phyloP scores from a whole-genome alignment of 2,888 invertebrate species.

The Cremastobaeus sp. region DNA sequence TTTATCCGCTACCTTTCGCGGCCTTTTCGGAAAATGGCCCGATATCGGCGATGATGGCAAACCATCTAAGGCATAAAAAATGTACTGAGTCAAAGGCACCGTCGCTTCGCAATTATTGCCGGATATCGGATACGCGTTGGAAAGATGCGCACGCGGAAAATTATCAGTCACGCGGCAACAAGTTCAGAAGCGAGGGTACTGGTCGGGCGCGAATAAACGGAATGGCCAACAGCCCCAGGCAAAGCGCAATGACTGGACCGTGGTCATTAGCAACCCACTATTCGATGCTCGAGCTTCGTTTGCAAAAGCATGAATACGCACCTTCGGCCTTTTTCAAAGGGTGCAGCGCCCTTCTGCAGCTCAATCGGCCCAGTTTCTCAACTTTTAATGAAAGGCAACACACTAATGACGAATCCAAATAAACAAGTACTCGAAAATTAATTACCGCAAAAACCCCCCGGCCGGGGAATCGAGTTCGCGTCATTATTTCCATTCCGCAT shows the following conservation, averaged over 20 bases:
- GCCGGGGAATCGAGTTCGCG: too few relatives aligned
- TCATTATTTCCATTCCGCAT: too few relatives aligned
- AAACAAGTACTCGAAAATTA: too few relatives aligned
- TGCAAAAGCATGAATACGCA: constrained; percentile 48
- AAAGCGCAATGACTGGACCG: constrained; percentile 49
- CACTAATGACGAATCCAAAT: constrained; percentile 16
- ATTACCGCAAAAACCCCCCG: too few relatives aligned
- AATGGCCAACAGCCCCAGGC: constrained; percentile 59
- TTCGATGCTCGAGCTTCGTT: constrained; percentile 54
- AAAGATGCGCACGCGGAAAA: constrained; percentile 53
- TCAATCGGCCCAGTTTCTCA: constrained; percentile 59
- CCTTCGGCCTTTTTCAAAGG: constrained; percentile 47
- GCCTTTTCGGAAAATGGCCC: too few relatives aligned
- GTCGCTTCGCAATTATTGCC: constrained; percentile 43
- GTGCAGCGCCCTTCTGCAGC: constrained; percentile 44
- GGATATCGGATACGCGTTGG: constrained; percentile 49
- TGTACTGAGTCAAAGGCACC: too few relatives aligned
- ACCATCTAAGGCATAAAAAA: too few relatives aligned
- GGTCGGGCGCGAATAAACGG: constrained; percentile 52
- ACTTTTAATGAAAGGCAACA: constrained; percentile 38
- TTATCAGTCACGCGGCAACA: constrained; percentile 56
- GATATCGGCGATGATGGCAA: too few relatives aligned
- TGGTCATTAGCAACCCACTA: constrained; percentile 65
- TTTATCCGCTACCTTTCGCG: too few relatives aligned
- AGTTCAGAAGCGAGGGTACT: constrained; percentile 33